Base-by-base conservation (phyloP, 2,888 invertebrate genomes). In the Ophion slaviceki region DNA sequence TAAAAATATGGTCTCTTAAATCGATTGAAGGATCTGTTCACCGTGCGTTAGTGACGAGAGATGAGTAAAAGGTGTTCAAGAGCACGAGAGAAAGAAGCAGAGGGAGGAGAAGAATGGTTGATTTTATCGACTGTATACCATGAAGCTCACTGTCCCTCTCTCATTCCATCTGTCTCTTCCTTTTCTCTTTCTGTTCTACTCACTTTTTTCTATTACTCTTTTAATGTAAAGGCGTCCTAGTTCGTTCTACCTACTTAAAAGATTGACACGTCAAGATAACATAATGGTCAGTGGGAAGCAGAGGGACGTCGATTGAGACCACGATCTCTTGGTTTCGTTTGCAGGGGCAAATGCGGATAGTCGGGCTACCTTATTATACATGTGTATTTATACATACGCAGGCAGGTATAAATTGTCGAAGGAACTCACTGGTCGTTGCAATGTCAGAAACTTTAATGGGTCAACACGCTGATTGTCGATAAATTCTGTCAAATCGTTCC, bases 231-330 rank as follows among this genome's bases (percentile, higher is more conserved):
- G 86, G 85, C 82, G 84, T 89, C 87, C 88, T 91, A 91, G 89
- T 88, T 88, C 89, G 89, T 90, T 91, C 91, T 92, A 90, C 92
- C 93, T 93, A 93, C 94, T 93, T 93, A 93, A 91, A 89, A 94
- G 94, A 94, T 94, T 93, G 93, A 93, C 93, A 92, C 87, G 92
- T 81, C 87, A 88, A 93, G 93, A 94, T 94, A 93, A 88, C 91
- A 91, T 93, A 94, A 94, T 94, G 93, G 93, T 92, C 91, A 88
- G 88, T 47, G 47, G 14, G 47, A 47, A 47, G 32, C 40, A 40
- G 53, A 53, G 14, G 53, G 4, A 53, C 53, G 53, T 53, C 53
- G 53, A 53, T 53, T 14, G 17, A 17, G 53, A 17, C 14, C 14
- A 17, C 14, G 17, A 14, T 14, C 14, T 17, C 53, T 17, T 2